Conservation (phyloP, 2,888 invertebrate species). For the Megamerina dolium region DNA sequence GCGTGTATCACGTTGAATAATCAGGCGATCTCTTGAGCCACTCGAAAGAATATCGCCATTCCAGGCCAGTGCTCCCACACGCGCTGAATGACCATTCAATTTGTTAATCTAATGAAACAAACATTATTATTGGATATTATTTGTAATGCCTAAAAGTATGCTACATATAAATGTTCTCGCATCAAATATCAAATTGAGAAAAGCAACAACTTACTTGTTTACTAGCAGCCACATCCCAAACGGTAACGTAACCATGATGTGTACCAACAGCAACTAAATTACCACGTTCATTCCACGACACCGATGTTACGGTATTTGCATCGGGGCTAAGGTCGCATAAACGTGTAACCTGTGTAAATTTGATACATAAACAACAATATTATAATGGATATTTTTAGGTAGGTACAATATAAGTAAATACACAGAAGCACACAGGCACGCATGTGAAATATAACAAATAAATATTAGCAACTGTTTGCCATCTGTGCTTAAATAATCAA, state of each 20-base stretch:
- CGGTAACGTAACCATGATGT: slow-evolving; percentile 92
- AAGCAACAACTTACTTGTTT: slow-evolving; percentile 73
- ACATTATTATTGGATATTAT: not conserved
- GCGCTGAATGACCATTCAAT: slow-evolving; percentile 84
- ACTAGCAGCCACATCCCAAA: slow-evolving; percentile 95
- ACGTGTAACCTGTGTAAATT: slow-evolving; percentile 80
- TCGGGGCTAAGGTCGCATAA: slow-evolving; percentile 91
- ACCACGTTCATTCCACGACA: slow-evolving; percentile 97
- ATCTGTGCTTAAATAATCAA: too few relatives aligned
- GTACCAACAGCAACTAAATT: slow-evolving; percentile 97
- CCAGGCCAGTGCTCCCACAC: slow-evolving; percentile 93
- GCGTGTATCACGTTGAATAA: slow-evolving; percentile 89
- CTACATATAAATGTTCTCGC: not conserved
- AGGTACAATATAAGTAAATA: not conserved
- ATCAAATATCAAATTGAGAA: slow-evolving; percentile 3
- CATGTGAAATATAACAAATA: slow-evolving; percentile 5
- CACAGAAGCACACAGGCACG: too few relatives aligned
- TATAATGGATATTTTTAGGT: slow-evolving; percentile 3
- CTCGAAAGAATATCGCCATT: slow-evolving; percentile 95
- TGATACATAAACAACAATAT: slow-evolving; percentile 4
- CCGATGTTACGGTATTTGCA: slow-evolving; percentile 94
- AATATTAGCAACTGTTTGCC: not conserved
- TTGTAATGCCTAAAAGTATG: not conserved
- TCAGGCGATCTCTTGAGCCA: slow-evolving; percentile 89
- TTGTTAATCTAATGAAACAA: slow-evolving; percentile 64